Conservation (phyloP, 2,113 vertebrate species). For the Eudorcas thomsonii region DNA sequence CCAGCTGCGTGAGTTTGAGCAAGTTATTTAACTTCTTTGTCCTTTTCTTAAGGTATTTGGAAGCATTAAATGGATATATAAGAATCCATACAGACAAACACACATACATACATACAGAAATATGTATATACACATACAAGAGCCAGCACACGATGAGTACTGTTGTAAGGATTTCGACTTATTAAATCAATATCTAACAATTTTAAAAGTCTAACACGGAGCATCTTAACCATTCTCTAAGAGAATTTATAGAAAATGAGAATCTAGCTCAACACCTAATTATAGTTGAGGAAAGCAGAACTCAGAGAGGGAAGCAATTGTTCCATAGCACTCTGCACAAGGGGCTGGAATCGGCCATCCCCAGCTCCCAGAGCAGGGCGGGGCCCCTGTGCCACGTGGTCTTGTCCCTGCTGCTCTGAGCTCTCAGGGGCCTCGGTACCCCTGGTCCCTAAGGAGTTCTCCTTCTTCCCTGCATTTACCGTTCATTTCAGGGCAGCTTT, state of each 20-base stretch:
- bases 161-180: background rate
- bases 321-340: too few species aligned
- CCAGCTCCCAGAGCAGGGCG: background rate
- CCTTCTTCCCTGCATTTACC: background rate
- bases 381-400: rapidly evolving
- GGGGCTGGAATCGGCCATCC: rapidly evolving
- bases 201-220: background rate
- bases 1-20: background rate
- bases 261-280: background rate
- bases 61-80: background rate
- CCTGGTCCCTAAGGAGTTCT: background rate
- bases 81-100: background rate
- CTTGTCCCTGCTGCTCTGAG: background rate
- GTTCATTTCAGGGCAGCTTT: background rate
- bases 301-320: background rate
- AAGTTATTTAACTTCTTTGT: background rate
- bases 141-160: background rate
- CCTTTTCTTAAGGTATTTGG: background rate
- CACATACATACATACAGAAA: background rate
- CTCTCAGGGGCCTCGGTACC: background rate
- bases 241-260: background rate
- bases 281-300: background rate
- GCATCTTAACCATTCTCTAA: background rate
- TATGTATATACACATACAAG: background rate
- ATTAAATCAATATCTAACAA: background rate